phyloP scores from a whole-genome alignment of 2,113 vertebrate species.

The Seriola dumerili region DNA sequence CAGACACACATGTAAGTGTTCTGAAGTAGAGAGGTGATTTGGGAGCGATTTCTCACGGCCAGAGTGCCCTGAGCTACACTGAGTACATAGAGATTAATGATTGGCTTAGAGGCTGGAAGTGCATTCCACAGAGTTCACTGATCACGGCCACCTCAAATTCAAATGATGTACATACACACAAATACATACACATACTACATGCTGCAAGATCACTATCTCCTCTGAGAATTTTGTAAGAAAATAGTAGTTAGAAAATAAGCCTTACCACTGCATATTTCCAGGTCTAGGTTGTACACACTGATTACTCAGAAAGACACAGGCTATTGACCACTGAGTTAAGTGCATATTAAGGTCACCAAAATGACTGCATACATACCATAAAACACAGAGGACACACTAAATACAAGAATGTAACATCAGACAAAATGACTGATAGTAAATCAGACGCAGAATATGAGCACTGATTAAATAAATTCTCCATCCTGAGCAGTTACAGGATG shows the following conservation, averaged over 20 bases:
- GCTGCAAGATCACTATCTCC: slow-evolving; percentile 19
- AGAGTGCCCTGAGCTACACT: slow-evolving; percentile 62
- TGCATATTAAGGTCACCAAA: neutral
- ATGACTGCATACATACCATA: neutral
- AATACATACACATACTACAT: neutral
- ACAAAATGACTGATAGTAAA: neutral
- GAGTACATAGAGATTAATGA: slow-evolving; percentile 84
- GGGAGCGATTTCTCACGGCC: slow-evolving; percentile 64
- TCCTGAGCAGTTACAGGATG: slow-evolving; percentile 9
- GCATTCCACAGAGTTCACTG: slow-evolving; percentile 71
- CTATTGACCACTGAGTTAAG: slow-evolving; percentile 9
- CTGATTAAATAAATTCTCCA: slow-evolving; percentile 20
- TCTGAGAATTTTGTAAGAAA: slow-evolving; percentile 8
- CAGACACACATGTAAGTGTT: slow-evolving; percentile 25
- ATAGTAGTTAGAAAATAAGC: neutral
- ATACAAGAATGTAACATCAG: slow-evolving; percentile 8
- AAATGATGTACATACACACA: slow-evolving; percentile 35
- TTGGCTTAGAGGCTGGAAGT: slow-evolving; percentile 72
- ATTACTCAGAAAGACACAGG: neutral
- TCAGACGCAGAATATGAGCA: slow-evolving; percentile 9
- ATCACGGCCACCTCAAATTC: slow-evolving; percentile 38
- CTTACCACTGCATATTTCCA: neutral
- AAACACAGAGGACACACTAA: slow-evolving; percentile 3
- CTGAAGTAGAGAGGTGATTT: slow-evolving; percentile 47
- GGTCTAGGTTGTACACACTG: neutral